Conservation (phyloP, 2,797 vertebrate species). For the Cuniculus paca region DNA sequence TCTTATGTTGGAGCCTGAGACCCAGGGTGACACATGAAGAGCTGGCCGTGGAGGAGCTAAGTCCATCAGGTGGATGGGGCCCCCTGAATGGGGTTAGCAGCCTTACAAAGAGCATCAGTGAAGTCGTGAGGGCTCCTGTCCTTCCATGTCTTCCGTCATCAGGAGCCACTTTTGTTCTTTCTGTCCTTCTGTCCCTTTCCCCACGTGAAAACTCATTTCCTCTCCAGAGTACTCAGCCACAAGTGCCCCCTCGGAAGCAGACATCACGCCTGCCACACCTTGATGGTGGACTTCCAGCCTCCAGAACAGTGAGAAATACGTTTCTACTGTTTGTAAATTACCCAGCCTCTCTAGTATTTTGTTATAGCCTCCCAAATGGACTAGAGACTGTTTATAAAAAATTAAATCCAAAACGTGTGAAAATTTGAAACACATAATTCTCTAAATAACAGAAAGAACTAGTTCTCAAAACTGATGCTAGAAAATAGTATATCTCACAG, state of each 20-base stretch:
- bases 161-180: neutral
- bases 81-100: neutral
- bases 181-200: neutral
- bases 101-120: neutral
- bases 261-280: too few relatives aligned
- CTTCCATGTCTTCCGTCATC: neutral
- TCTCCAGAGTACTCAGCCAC: neutral
- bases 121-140: neutral
- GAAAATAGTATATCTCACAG: too few relatives aligned
- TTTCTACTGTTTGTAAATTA: neutral
- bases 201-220: too few relatives aligned
- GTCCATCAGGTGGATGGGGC: fast-evolving
- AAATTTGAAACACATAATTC: neutral
- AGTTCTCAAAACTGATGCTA: neutral
- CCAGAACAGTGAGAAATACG: fast-evolving
- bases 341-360: neutral
- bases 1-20: neutral
- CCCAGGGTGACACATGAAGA: too few relatives aligned
- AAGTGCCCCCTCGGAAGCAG: fast-evolving
- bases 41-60: too few relatives aligned
- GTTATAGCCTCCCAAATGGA: neutral
- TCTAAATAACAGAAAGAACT: neutral
- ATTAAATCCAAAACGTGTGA: neutral
- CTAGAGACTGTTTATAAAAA: neutral
- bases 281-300: neutral